Evolutionary conservation across 1,140 invertebrate species (phyloP).

Genomic region (Thaumetopoea pityocampa): DNA sequence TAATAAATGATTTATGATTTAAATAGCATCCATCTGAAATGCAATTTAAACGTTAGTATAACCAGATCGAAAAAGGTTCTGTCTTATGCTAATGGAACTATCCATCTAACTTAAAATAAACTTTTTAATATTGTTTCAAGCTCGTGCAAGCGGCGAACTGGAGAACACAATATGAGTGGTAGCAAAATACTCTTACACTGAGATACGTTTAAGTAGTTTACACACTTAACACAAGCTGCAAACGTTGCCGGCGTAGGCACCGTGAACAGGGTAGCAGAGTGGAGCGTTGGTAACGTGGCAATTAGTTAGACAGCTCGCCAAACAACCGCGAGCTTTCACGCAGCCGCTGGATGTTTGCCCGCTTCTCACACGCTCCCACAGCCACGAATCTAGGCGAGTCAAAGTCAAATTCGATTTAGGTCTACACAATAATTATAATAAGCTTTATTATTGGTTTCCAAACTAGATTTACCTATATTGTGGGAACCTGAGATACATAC

Average conservation of each 20-base stretch:
- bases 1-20: too few relatives aligned
- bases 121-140: too few relatives aligned
- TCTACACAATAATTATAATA: constrained; percentile 13
- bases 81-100: too few relatives aligned
- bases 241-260: constrained; percentile 18
- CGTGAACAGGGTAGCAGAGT: constrained; percentile 21
- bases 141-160: too few relatives aligned
- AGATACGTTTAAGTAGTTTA: constrained; percentile 22
- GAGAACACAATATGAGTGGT: background rate
- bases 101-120: too few relatives aligned
- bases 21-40: too few relatives aligned
- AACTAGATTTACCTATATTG: too few relatives aligned
- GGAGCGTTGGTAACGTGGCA: constrained; percentile 25
- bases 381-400: constrained; percentile 26
- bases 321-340: constrained; percentile 23
- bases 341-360: constrained; percentile 23
- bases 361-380: constrained; percentile 23
- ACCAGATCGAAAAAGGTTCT: too few relatives aligned
- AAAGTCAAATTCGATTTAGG: constrained; percentile 15
- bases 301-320: constrained; percentile 46
- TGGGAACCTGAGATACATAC: too few relatives aligned
- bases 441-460: too few relatives aligned
- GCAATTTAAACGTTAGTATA: too few relatives aligned
- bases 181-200: background rate
- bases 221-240: constrained; percentile 19